phyloP scores from a whole-genome alignment of 2,888 invertebrate species.

The Tromatobia lineatoria region DNA sequence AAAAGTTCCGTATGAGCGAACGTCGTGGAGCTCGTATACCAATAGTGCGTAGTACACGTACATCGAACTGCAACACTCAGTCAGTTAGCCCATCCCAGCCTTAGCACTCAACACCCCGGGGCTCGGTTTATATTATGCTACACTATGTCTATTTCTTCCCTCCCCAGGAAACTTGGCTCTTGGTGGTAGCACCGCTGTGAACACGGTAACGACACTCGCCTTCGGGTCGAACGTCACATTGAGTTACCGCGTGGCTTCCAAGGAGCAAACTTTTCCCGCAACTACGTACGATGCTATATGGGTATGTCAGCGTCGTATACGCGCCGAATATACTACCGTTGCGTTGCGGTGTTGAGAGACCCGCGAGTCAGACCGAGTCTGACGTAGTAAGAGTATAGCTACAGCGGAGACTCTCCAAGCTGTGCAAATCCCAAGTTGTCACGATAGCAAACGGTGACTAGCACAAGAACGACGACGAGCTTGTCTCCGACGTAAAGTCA shows the following conservation, averaged over 20 bases:
- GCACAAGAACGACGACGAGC: neutral
- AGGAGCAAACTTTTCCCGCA: conserved; percentile 72
- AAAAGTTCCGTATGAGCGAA: neutral
- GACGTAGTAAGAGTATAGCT: neutral
- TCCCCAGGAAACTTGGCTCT: conserved; percentile 58
- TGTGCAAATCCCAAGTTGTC: neutral
- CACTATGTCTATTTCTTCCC: conserved; percentile 32
- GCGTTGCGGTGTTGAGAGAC: conserved; percentile 23
- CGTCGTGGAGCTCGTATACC: neutral
- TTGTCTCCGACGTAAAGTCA: neutral
- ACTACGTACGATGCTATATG: conserved; percentile 18
- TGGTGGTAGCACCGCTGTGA: conserved; percentile 33
- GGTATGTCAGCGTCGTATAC: neutral
- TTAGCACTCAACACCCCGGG: neutral
- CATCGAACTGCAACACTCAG: neutral
- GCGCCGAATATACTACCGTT: neutral
- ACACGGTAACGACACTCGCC: conserved; percentile 67
- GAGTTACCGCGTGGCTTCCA: conserved; percentile 73
- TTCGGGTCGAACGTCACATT: conserved; percentile 75
- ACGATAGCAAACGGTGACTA: neutral
- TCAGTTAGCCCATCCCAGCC: neutral
- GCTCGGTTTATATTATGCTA: conserved; percentile 4
- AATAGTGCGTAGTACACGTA: neutral
- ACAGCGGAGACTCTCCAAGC: conserved; percentile 8
- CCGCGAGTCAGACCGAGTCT: neutral